phyloP scores from a whole-genome alignment of 2,888 invertebrate genomes.

The Caenorhabditis auriculariae region DNA sequence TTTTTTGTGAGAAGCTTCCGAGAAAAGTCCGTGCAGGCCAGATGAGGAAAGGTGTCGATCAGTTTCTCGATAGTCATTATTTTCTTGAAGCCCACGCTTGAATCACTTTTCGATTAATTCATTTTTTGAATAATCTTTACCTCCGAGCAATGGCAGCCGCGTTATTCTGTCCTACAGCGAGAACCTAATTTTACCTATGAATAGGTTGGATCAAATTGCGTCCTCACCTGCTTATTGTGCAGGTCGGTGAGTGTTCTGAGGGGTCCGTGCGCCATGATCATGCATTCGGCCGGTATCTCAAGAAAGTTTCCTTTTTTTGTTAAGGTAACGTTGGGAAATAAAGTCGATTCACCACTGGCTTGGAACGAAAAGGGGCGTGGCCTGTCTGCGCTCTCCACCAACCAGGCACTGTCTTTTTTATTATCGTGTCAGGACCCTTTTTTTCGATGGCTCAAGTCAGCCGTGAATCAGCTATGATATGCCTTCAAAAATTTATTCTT shows the following conservation, averaged over 20 bases:
- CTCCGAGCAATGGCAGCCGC: constrained; percentile 69
- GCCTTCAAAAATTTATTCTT: no score
- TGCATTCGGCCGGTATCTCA: no score
- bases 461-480: no score
- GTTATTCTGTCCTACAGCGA: constrained; percentile 72
- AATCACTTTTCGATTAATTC: constrained; percentile 3
- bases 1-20: constrained; percentile 47
- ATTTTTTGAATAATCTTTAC: constrained; percentile 22
- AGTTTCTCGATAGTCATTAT: constrained; percentile 71
- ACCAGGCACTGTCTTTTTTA: no score
- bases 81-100: constrained; percentile 71
- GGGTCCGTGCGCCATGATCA: constrained; percentile 74
- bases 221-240: constrained; percentile 72
- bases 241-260: constrained; percentile 71
- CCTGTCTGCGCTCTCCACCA: no score
- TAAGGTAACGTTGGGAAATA: constrained; percentile 68
- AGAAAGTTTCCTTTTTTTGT: no score
- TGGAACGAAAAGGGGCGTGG: no score
- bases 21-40: constrained; percentile 71
- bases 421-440: no score
- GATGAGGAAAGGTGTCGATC: constrained; percentile 69
- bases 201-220: no score
- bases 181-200: no score
- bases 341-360: not conserved
- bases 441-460: no score